These are phyloP conservation scores for Andricus curvator DNA, from an alignment of 2,888 invertebrate species.

Conservation along the genomic window DNA sequence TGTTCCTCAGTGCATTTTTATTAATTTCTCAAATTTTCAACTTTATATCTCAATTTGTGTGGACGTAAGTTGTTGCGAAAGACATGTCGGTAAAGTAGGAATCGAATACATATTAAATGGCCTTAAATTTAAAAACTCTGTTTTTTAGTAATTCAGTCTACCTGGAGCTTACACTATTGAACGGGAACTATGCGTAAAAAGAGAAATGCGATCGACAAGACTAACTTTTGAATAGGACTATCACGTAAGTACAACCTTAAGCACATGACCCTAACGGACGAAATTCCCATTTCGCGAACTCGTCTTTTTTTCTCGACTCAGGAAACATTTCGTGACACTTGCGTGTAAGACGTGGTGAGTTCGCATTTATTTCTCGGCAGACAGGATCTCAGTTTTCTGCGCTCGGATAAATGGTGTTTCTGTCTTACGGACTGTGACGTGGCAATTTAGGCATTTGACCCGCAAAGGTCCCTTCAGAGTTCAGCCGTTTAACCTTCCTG, in stretches of 20 bases:
- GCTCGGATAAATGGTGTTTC: constrained; percentile 39
- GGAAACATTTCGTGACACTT: constrained; percentile 37
- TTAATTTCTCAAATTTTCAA: no score
- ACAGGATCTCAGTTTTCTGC: constrained; percentile 12
- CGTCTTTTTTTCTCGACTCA: neutral
- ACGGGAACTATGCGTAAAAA: no score
- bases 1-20: no score
- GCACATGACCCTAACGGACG: neutral
- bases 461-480: constrained; percentile 60
- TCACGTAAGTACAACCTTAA: neutral
- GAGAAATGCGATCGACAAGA: neutral
- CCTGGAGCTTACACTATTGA: no score
- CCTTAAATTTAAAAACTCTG: no score
- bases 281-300: constrained; percentile 2
- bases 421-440: constrained; percentile 72
- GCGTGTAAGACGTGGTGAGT: constrained; percentile 22
- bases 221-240: neutral
- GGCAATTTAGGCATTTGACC: constrained; percentile 77
- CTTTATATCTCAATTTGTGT: no score
- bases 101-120: no score
- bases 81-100: no score
- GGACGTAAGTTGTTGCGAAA: no score
- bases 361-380: constrained; percentile 26
- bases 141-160: no score
- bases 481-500: constrained; percentile 74